phyloP scores from a whole-genome alignment of 2,888 invertebrate genomes.

The Drosophila infuscata region DNA sequence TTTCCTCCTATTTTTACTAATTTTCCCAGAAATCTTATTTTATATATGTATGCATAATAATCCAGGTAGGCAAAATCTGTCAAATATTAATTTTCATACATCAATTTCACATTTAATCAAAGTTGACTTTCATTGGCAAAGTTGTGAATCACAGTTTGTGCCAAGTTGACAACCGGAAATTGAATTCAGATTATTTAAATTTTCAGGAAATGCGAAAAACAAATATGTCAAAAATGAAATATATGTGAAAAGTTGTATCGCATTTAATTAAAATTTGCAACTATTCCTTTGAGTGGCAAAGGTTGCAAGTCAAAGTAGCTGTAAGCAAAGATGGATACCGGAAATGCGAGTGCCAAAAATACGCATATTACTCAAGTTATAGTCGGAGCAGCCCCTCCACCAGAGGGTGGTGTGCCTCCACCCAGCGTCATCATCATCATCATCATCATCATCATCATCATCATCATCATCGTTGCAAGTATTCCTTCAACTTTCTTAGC shows the following conservation, averaged over 20 bases:
- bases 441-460: neutral
- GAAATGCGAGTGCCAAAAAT: slow-evolving; percentile 28
- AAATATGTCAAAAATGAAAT: neutral
- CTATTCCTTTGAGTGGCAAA: neutral
- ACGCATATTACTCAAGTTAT: slow-evolving; percentile 34
- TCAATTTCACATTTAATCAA: neutral
- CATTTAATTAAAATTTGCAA: neutral
- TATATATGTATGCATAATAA: neutral
- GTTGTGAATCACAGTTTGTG: neutral
- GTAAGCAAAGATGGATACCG: neutral
- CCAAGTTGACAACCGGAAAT: neutral
- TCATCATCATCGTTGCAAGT: neutral
- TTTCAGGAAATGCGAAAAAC: neutral
- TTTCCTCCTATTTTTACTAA: too few species aligned
- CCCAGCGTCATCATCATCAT: neutral
- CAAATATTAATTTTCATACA: too few species aligned
- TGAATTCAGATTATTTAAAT: neutral
- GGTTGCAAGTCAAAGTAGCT: slow-evolving; percentile 9
- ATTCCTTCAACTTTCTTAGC: slow-evolving; percentile 32
- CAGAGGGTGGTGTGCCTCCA: neutral
- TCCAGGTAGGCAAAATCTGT: neutral
- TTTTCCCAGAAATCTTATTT: neutral
- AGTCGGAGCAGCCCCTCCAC: neutral
- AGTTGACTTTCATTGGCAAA: neutral
- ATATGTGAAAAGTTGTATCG: neutral